phyloP scores from a whole-genome alignment of 2,888 invertebrate genomes.

The Hypsopygia costalis region DNA sequence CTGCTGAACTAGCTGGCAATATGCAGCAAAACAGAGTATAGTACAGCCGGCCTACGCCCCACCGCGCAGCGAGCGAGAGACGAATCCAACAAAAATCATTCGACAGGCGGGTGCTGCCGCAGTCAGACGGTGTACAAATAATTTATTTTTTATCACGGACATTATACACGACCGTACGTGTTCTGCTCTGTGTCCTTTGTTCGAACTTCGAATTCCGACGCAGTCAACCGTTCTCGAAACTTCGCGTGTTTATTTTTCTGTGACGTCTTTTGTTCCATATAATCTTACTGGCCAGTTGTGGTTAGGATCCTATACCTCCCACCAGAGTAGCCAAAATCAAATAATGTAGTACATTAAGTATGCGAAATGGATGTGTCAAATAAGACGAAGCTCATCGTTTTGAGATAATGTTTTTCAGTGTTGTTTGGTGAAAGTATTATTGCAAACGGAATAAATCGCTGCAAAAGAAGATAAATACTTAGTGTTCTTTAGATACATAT shows the following conservation, averaged over 20 bases:
- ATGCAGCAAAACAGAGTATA: slow-evolving; percentile 20
- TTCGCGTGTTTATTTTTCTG: slow-evolving; percentile 22
- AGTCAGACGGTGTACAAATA: slow-evolving; percentile 11
- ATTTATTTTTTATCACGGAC: not conserved
- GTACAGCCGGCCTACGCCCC: slow-evolving; percentile 48
- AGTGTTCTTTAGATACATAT: too few relatives aligned
- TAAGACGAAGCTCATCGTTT: too few relatives aligned
- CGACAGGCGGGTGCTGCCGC: slow-evolving; percentile 29
- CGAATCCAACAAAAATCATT: slow-evolving; percentile 23
- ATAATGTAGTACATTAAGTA: too few relatives aligned
- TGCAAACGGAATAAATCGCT: too few relatives aligned
- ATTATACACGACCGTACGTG: not conserved
- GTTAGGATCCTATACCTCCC: too few relatives aligned
- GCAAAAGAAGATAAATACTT: too few relatives aligned
- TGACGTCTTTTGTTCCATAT: slow-evolving; percentile 31
- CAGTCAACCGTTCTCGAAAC: slow-evolving; percentile 14
- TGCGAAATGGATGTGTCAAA: too few relatives aligned
- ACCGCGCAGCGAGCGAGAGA: slow-evolving; percentile 32
- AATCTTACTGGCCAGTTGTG: slow-evolving; percentile 21
- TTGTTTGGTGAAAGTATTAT: too few relatives aligned
- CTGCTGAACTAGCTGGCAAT: slow-evolving; percentile 25
- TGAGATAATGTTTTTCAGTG: too few relatives aligned
- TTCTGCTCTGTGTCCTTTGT: not conserved
- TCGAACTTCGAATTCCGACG: not conserved
- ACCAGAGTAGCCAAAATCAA: too few relatives aligned